Evolutionary conservation across 2,888 invertebrate genomes (phyloP).

Genomic region (Eulithis prunata): DNA sequence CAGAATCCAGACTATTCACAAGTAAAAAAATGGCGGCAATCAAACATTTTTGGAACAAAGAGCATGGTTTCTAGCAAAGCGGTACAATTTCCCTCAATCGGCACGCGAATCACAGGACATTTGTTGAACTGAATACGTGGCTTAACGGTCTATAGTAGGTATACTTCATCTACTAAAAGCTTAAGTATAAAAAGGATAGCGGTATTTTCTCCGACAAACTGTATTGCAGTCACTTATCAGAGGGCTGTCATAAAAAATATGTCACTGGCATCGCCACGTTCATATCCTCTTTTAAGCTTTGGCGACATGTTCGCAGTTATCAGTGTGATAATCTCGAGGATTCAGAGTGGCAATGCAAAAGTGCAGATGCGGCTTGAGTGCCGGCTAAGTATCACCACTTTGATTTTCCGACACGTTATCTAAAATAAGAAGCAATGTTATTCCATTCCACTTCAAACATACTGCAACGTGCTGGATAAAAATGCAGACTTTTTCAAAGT

Average conservation of each 20-base stretch:
- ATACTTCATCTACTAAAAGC: conserved; percentile 9
- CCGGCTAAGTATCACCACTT: conserved; percentile 45
- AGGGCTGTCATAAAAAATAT: conserved; percentile 43
- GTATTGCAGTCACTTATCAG: conserved; percentile 30
- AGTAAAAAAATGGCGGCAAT: conserved; percentile 1
- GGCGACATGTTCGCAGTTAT: conserved; percentile 42
- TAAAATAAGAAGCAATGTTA: conserved; percentile 41
- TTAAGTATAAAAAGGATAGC: conserved; percentile 24
- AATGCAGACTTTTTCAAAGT: conserved; percentile 24
- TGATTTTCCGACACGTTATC: conserved; percentile 51
- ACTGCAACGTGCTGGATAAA: conserved; percentile 21
- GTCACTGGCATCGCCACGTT: conserved; percentile 42
- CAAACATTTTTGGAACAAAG: conserved; percentile 8
- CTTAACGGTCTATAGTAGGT: conserved; percentile 8
- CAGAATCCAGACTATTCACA: background rate
- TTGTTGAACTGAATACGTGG: conserved; percentile 16
- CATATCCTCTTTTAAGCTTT: conserved; percentile 40
- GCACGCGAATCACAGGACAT: conserved; percentile 24
- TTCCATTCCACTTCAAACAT: conserved; percentile 30
- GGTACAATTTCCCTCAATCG: conserved; percentile 21
- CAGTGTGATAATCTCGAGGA: conserved; percentile 52
- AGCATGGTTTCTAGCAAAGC: conserved; percentile 16
- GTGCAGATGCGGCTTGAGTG: conserved; percentile 47
- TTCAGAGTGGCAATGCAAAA: conserved; percentile 40
- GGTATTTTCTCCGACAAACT: conserved; percentile 12